Evolutionary conservation across 2,888 invertebrate genomes (phyloP), one percentile per base, ranked within the genome.

Genomic region (Cabera pusaria): DNA sequence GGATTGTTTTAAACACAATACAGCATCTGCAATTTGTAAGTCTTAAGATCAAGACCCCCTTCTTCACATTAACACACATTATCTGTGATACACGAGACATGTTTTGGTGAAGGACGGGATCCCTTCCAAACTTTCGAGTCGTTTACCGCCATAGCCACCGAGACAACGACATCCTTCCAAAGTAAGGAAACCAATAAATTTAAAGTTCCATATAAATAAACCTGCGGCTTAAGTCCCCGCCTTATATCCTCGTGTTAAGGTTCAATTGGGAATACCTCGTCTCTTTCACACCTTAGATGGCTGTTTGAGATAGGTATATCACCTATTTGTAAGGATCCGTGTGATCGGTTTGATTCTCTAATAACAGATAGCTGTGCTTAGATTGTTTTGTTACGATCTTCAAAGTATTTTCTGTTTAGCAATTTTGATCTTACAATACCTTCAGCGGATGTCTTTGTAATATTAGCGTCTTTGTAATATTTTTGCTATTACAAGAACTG

Each of bases 111-210:
- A 47, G 44, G 38, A 52, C 43, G 34, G 49, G 53, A 35, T 31
- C 23, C 14, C 26, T 27, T 22, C 21, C 21, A 38, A 52, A 49
- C 38, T 47, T 45, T 49, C 32, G 17, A 46, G 41, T 46, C 42
- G 69, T 74, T 75, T 69, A 64, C 63, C 65, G 41, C 49, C 64
- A 65, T 69, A 69, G 64, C 66, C 55, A 57, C 9, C 14, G 25
- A 39, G 43, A 33, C 27, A 36, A 64, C 43, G 53, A 62, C 70
- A 74, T 78, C 73, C 66, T 71, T 77, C 70, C 67, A 59, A 41
- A 67, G 62, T 69, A 71, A 72, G 74, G 67, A 75, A 76, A 66
- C 68, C 62, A 71, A 83, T 84, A 87, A 82, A 86, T 87, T 78
- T 70, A 61, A 44, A 62, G 69, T 72, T 69, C 66, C 66, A 64